phyloP scores from a whole-genome alignment of 2,113 vertebrate genomes.

The Silurus asotus region DNA sequence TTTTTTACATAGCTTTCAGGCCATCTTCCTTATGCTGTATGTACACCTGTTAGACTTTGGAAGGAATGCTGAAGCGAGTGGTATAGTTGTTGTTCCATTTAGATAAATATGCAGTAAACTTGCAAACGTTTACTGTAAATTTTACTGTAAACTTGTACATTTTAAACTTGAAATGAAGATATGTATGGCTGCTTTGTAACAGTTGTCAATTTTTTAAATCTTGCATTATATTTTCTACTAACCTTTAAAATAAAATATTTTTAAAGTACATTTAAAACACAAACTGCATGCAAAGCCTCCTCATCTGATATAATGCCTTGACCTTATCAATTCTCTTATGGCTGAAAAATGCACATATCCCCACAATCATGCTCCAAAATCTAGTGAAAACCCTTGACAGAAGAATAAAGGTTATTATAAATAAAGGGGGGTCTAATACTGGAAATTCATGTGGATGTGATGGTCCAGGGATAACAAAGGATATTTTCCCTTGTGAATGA shows the following conservation, averaged over 20 bases:
- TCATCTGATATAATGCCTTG: no score
- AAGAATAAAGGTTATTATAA: neutral
- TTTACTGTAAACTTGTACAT: no score
- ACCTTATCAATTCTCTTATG: no score
- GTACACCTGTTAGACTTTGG: neutral
- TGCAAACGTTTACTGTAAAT: neutral
- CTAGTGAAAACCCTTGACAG: no score
- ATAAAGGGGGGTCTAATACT: neutral
- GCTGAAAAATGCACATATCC: no score
- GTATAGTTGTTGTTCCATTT: neutral
- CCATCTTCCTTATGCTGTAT: neutral
- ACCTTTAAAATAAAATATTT: neutral
- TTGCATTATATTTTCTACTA: neutral
- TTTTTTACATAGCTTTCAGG: neutral
- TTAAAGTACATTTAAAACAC: no score
- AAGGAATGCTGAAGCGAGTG: neutral
- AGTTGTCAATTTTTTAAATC: neutral
- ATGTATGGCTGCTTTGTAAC: neutral
- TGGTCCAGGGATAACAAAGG: neutral
- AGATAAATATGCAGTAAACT: neutral
- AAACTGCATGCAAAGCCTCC: no score
- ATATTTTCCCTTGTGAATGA: neutral
- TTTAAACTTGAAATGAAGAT: neutral
- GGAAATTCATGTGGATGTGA: no score
- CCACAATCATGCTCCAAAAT: no score